A percentile compares a stretch with the other conserved stretches of the same genome.
Evolutionary conservation across 2,797 vertebrate species (phyloP).

Genomic region (Thalassophryne amazonica): DNA sequence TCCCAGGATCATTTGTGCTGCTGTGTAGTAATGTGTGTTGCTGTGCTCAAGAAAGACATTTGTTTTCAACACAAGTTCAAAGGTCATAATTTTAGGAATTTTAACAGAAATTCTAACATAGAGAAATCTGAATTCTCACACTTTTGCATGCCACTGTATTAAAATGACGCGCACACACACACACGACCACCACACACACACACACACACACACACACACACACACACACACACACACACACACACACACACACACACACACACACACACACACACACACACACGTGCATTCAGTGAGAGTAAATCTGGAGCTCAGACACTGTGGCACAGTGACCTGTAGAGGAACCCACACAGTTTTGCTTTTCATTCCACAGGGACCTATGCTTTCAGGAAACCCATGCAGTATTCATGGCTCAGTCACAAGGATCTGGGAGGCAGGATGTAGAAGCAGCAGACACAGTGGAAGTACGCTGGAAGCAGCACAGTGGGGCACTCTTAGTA

Average conservation of each 20-base stretch:
- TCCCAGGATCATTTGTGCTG: too few species aligned
- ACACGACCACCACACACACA: not conserved
- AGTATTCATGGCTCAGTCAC: constrained; percentile 68
- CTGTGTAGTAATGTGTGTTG: too few species aligned
- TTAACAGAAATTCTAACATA: too few species aligned
- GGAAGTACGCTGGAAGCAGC: constrained; percentile 29
- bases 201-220: not conserved
- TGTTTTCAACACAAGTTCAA: too few species aligned
- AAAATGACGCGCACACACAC: not conserved
- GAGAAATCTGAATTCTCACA: too few species aligned
- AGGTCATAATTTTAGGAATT: too few species aligned
- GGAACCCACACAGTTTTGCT: constrained; percentile 59
- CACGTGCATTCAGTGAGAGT: constrained; percentile 30
- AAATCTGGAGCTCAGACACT: constrained; percentile 55
- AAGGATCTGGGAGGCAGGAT: constrained; percentile 22
- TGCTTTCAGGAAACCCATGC: constrained; percentile 68
- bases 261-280: not conserved
- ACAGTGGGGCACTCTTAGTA: constrained; percentile 20
- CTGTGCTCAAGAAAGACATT: too few species aligned
- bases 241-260: not conserved
- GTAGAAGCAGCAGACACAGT: constrained; percentile 21
- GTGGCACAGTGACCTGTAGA: constrained; percentile 69
- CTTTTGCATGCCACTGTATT: too few species aligned
- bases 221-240: not conserved
- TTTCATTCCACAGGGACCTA: constrained; percentile 57